Evolutionary conservation across 2,888 invertebrate genomes (phyloP).

Genomic region (Melinaea menophilus): DNA sequence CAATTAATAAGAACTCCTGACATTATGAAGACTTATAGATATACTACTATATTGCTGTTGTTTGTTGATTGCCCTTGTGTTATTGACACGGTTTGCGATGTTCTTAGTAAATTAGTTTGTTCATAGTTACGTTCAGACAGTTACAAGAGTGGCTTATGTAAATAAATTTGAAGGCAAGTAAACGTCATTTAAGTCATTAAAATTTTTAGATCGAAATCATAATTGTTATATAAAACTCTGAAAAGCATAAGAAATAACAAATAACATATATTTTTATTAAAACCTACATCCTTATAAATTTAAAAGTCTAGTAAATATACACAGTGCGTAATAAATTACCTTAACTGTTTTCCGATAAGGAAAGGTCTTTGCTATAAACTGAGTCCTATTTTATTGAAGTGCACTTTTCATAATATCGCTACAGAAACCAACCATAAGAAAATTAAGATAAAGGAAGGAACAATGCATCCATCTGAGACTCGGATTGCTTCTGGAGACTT

Average conservation of each 20-base stretch:
- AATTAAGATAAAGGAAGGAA: conserved; percentile 72
- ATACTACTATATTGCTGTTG: conserved; percentile 17
- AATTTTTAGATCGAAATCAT: neutral
- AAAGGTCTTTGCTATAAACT: conserved; percentile 59
- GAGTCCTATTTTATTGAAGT: conserved; percentile 70
- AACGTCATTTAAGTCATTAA: neutral
- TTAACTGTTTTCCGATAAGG: conserved; percentile 72
- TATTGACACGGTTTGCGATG: conserved; percentile 23
- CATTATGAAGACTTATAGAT: neutral
- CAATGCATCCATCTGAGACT: conserved; percentile 48
- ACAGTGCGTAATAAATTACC: conserved; percentile 41
- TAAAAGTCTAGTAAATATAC: conserved; percentile 37
- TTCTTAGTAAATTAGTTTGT: conserved; percentile 25
- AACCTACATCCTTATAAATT: too few species aligned
- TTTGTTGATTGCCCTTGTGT: conserved; percentile 30
- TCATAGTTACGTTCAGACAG: conserved; percentile 13
- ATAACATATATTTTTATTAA: too few species aligned
- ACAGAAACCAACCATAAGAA: conserved; percentile 67
- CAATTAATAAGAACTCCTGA: too few species aligned
- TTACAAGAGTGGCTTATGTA: conserved; percentile 1
- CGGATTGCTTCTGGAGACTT: too few species aligned
- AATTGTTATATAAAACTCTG: too few species aligned
- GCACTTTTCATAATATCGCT: conserved; percentile 72
- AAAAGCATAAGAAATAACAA: too few species aligned
- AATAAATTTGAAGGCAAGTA: conserved; percentile 7